Percentiles rank a stretch among this genome's conserved stretches.
phyloP scores from a whole-genome alignment of 2,888 invertebrate species.

The Drosophila falleni region DNA sequence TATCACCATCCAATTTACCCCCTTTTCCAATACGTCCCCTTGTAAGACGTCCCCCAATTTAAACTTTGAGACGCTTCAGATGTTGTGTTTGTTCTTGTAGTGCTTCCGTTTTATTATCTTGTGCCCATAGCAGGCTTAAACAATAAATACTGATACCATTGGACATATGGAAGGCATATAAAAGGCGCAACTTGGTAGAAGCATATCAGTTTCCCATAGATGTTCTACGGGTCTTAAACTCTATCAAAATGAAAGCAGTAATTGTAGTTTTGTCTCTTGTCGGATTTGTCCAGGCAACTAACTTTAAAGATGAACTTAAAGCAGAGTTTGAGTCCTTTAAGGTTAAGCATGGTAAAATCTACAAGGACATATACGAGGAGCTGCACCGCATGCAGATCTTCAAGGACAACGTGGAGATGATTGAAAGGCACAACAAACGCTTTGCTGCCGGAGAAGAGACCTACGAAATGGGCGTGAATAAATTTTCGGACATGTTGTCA shows the following conservation, averaged over 20 bases:
- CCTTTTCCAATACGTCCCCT: no score
- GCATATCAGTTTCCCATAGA: background rate
- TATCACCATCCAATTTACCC: no score
- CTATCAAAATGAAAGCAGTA: slow-evolving; percentile 4
- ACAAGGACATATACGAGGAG: slow-evolving; percentile 1
- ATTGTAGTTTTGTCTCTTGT: background rate
- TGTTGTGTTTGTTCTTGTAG: no score
- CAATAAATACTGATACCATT: background rate
- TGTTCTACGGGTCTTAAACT: background rate
- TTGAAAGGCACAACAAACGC: slow-evolving; percentile 89
- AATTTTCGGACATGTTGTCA: slow-evolving; percentile 93
- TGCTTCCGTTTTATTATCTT: no score
- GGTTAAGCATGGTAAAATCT: background rate
- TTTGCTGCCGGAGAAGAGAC: slow-evolving; percentile 88
- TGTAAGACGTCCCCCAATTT: no score
- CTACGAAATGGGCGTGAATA: slow-evolving; percentile 90
- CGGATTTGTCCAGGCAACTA: slow-evolving; percentile 5
- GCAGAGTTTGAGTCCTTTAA: slow-evolving; percentile 4
- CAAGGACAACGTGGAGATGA: slow-evolving; percentile 5
- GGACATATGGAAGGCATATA: background rate
- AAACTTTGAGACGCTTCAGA: no score
- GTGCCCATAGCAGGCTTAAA: no score
- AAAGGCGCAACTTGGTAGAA: background rate
- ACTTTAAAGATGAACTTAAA: background rate
- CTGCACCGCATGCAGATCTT: slow-evolving; percentile 3